Percentiles rank a stretch among this genome's conserved stretches.
Evolutionary conservation across 2,888 invertebrate species (phyloP).

Genomic region (Dryobotodes eremita): DNA sequence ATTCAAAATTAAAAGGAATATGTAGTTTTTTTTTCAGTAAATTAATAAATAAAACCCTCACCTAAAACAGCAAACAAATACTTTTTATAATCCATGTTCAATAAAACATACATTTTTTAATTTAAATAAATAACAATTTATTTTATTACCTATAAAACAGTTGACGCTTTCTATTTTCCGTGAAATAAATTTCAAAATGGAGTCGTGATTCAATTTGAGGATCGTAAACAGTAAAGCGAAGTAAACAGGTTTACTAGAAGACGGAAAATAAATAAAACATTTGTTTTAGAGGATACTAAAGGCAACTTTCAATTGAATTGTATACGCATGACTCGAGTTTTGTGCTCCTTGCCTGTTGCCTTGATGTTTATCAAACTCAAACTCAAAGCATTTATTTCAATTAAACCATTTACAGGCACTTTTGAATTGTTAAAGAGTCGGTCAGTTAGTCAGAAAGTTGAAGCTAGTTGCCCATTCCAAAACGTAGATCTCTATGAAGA

Average conservation of each 20-base stretch:
- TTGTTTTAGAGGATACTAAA: conserved; percentile 11
- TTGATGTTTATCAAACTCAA: neutral
- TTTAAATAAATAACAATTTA: conserved; percentile 42
- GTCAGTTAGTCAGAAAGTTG: too few species aligned
- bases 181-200: conserved; percentile 51
- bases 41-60: conserved; percentile 56
- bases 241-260: conserved; percentile 35
- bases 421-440: too few species aligned
- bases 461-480: too few species aligned
- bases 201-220: conserved; percentile 54
- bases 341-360: neutral
- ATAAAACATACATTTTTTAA: conserved; percentile 40
- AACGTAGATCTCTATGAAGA: too few species aligned
- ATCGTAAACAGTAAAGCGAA: conserved; percentile 52
- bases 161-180: conserved; percentile 33
- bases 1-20: neutral
- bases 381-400: too few species aligned
- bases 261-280: conserved; percentile 49
- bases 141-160: conserved; percentile 47
- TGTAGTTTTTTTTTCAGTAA: neutral
- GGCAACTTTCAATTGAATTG: conserved; percentile 13
- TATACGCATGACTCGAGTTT: conserved; percentile 6
- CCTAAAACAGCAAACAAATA: conserved; percentile 60
- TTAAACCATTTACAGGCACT: too few species aligned
- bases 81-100: conserved; percentile 56